Evolutionary conservation across 2,888 invertebrate species (phyloP).

Genomic region (Dryococelus australis): DNA sequence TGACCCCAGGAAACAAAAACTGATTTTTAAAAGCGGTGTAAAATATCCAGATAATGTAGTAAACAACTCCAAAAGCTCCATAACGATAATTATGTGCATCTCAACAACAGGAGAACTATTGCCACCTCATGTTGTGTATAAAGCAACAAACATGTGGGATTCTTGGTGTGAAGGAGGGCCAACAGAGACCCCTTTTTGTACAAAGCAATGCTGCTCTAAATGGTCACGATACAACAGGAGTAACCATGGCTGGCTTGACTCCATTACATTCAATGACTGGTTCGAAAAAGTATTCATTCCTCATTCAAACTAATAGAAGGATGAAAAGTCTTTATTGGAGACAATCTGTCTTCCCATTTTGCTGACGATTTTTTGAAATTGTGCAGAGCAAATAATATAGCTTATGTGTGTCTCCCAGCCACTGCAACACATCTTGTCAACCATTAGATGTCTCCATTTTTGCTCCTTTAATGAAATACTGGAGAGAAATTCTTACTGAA

Average conservation of each 20-base stretch:
- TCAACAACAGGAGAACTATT: conserved; percentile 46
- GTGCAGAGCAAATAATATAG: conserved; percentile 52
- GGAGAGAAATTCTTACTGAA: too few species aligned
- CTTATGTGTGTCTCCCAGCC: conserved; percentile 50
- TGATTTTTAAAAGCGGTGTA: conserved; percentile 42
- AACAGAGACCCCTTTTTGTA: conserved; percentile 30
- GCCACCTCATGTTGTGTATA: too few species aligned
- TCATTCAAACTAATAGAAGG: conserved; percentile 44
- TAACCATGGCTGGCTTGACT: conserved; percentile 53
- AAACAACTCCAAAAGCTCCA: conserved; percentile 47
- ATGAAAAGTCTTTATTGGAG: conserved; percentile 42
- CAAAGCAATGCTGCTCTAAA: conserved; percentile 26
- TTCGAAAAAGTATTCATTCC: conserved; percentile 49
- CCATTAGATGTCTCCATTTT: conserved; percentile 50
- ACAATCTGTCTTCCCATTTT: conserved; percentile 49
- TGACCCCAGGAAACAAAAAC: too few species aligned
- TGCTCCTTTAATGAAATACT: conserved; percentile 41
- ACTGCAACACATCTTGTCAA: conserved; percentile 49
- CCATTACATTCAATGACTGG: conserved; percentile 52
- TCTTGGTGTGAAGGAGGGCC: conserved; percentile 51
- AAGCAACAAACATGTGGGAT: conserved; percentile 46
- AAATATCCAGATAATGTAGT: conserved; percentile 50
- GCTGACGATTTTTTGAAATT: conserved; percentile 47
- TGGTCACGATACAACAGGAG: conserved; percentile 46
- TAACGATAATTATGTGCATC: conserved; percentile 48